Evolutionary conservation across 1,140 invertebrate species (phyloP), one percentile per base, ranked within the genome.

Genomic region (Saccostrea echinata): DNA sequence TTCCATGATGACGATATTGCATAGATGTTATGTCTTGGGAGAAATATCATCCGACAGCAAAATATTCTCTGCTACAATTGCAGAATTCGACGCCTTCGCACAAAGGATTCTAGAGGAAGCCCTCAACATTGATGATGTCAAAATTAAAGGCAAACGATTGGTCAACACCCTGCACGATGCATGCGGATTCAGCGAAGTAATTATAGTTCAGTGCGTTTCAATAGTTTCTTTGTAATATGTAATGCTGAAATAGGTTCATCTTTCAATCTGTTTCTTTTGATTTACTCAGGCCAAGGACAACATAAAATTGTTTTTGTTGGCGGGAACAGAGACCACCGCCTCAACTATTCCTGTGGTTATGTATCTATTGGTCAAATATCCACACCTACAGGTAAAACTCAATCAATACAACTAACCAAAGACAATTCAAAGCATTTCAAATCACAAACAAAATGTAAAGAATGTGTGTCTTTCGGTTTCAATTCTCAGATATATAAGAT

Each of bases 261-360:
- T 43, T 43, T 3, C 35, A 43, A 43, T 6, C 6, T 43, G 2
- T n/a, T n/a, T n/a, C n/a, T 43, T 43, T 43, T 43, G 2, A 24
- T 13, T 85, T 80, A 82, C 84, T 21, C 35, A 92, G 91, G 90
- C 90, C 51, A 90, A 91, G 82, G 89, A 91, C 64, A 92, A 92
- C 84, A 90, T 92, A 89, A 91, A 92, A 64, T 33, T 92, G 24
- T 92, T 92, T 84, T 43, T 92, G 30, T 91, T 92, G 91, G 91
- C 91, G 16, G 91, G 91, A 21, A 90, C 90, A 18, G 91, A 92
- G 80, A 92, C 91, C 12, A 92, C 91, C 12, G 91, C 91, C 3
- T 90, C 91, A 13, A 90, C 90, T 11, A 89, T 92, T 53, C 91
- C 91, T 21, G 91, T 92, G 16, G 55, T 91, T 0, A 84, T 91